These are phyloP conservation scores for Caenorhabditis auriculariae DNA, from an alignment of 2,888 invertebrate genomes.

Conservation along the genomic window DNA sequence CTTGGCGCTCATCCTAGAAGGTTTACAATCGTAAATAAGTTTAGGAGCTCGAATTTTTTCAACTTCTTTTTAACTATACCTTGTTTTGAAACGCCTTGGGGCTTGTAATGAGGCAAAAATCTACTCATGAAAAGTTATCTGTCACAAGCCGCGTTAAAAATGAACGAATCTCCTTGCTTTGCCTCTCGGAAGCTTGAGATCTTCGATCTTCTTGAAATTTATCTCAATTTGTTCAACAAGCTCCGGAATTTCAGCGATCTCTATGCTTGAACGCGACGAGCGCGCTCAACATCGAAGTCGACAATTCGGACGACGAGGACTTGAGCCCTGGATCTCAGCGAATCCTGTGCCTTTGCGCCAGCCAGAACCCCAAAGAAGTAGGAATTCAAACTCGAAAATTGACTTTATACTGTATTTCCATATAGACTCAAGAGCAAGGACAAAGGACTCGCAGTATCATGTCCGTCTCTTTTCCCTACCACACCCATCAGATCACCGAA, in stretches of 20 bases:
- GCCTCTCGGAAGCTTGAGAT: slow-evolving; percentile 1
- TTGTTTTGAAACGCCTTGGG: no score
- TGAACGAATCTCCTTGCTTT: slow-evolving; percentile 1
- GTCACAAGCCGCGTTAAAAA: no score
- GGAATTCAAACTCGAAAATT: background rate
- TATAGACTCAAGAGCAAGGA: slow-evolving; percentile 42
- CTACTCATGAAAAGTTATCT: no score
- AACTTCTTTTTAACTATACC: no score
- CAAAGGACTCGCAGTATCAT: slow-evolving; percentile 29
- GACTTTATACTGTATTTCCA: background rate
- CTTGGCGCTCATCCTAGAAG: no score
- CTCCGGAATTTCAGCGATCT: slow-evolving; percentile 38
- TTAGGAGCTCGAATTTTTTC: no score
- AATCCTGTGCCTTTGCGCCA: slow-evolving; percentile 54
- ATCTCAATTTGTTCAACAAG: no score
- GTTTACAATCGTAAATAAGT: no score
- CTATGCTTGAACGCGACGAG: slow-evolving; percentile 52
- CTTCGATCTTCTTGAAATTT: background rate
- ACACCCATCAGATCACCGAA: slow-evolving; percentile 57
- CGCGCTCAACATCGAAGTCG: slow-evolving; percentile 43
- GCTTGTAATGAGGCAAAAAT: no score
- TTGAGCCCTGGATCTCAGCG: slow-evolving; percentile 31
- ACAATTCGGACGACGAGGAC: slow-evolving; percentile 46
- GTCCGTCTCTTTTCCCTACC: slow-evolving; percentile 46
- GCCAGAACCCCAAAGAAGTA: slow-evolving; percentile 35